Conservation (phyloP, 2,888 invertebrate species). For the Thymelicus sylvestris region DNA sequence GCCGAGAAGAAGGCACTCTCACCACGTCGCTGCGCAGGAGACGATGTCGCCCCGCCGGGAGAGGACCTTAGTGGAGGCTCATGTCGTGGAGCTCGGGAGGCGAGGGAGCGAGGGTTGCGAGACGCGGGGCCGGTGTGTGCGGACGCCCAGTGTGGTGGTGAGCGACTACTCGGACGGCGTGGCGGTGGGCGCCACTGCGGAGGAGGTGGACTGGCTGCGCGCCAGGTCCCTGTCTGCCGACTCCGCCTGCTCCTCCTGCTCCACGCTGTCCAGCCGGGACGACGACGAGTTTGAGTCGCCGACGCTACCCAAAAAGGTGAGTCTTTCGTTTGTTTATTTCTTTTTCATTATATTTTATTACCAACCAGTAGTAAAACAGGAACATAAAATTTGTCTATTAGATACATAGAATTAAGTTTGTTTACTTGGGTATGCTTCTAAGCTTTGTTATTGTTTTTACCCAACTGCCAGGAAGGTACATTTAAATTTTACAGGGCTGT, state of each 20-base stretch:
- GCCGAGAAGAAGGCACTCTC: constrained; percentile 74
- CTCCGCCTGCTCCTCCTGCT: constrained; percentile 91
- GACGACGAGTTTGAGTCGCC: constrained; percentile 84
- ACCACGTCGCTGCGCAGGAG: constrained; percentile 72
- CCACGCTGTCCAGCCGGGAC: constrained; percentile 90
- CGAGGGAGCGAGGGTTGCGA: constrained; percentile 78
- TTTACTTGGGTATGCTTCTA: no score
- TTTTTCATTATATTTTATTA: constrained; percentile 40
- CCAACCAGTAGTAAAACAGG: no score
- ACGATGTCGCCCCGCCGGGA: constrained; percentile 73
- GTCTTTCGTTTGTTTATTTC: constrained; percentile 44
- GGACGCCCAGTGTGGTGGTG: constrained; percentile 94
- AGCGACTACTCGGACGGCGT: constrained; percentile 93
- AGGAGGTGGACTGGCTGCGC: constrained; percentile 76
- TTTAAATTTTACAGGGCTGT: no score
- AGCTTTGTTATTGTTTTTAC: no score
- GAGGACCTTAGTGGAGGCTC: constrained; percentile 78
- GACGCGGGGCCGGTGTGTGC: constrained; percentile 85
- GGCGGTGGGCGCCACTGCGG: constrained; percentile 75
- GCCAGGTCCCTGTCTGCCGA: constrained; percentile 85
- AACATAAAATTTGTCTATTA: no score
- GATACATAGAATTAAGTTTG: no score
- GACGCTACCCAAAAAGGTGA: constrained; percentile 79
- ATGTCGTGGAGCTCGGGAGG: constrained; percentile 84
- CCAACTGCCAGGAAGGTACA: no score